Conservation (phyloP, 2,888 invertebrate species). For the Pomacea canaliculata region DNA sequence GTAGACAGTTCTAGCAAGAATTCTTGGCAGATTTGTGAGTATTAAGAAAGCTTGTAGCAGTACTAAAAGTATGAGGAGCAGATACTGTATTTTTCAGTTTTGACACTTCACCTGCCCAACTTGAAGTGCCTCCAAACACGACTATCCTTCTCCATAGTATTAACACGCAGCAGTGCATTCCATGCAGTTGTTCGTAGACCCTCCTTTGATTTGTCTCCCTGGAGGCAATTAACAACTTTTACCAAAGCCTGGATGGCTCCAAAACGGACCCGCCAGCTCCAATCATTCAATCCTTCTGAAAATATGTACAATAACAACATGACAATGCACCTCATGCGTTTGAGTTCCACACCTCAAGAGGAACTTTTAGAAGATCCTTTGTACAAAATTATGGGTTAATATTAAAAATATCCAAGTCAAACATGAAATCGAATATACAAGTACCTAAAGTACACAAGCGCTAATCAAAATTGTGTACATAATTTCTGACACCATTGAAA, state of each 20-base stretch:
- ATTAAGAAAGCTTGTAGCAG: too few species aligned
- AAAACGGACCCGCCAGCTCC: slow-evolving; percentile 68
- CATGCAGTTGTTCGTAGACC: slow-evolving; percentile 64
- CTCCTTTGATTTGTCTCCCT: slow-evolving; percentile 55
- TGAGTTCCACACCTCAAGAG: background rate
- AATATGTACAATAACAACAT: too few species aligned
- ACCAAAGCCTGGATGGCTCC: slow-evolving; percentile 65
- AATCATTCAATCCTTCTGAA: slow-evolving; percentile 59
- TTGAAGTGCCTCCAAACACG: slow-evolving; percentile 67
- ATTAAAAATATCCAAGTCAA: too few species aligned
- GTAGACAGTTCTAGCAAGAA: too few species aligned
- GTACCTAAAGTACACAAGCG: background rate
- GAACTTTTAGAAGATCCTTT: background rate
- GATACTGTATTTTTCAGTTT: too few species aligned
- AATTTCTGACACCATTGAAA: background rate
- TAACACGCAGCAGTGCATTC: slow-evolving; percentile 61
- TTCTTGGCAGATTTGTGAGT: too few species aligned
- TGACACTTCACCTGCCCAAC: slow-evolving; percentile 61
- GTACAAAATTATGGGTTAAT: too few species aligned
- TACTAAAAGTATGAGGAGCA: too few species aligned
- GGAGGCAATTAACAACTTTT: slow-evolving; percentile 59
- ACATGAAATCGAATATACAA: too few species aligned
- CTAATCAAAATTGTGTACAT: background rate
- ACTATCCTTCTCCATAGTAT: slow-evolving; percentile 62
- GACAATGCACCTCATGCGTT: background rate